phyloP scores from a whole-genome alignment of 2,888 invertebrate species.

The Marronus borbonicus region DNA sequence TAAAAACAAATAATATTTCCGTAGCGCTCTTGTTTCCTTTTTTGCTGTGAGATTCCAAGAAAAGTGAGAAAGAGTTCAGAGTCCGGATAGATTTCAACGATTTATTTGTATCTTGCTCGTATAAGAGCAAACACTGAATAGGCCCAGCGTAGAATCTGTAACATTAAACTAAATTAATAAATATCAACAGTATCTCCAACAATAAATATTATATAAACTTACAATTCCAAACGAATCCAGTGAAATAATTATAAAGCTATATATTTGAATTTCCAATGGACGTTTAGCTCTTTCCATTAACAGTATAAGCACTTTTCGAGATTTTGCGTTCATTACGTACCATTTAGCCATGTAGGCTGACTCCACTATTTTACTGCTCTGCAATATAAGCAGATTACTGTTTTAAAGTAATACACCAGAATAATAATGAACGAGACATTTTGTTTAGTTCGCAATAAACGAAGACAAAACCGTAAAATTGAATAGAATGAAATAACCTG shows the following conservation, averaged over 20 bases:
- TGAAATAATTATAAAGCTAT: constrained; percentile 31
- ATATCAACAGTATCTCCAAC: too few species aligned
- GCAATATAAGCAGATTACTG: not conserved
- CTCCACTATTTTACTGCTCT: constrained; percentile 30
- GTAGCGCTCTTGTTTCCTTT: too few species aligned
- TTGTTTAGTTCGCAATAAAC: too few species aligned
- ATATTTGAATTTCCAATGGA: constrained; percentile 18
- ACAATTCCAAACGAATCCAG: constrained; percentile 35
- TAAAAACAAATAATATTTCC: too few species aligned
- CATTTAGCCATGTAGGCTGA: constrained; percentile 16
- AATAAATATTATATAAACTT: not conserved
- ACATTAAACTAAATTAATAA: not conserved
- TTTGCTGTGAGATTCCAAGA: too few species aligned
- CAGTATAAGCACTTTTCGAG: constrained; percentile 19
- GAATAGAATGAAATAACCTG: too few species aligned
- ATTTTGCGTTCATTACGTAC: constrained; percentile 26
- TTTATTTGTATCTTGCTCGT: constrained; percentile 17
- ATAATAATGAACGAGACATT: too few species aligned
- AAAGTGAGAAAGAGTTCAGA: too few species aligned
- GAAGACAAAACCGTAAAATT: too few species aligned
- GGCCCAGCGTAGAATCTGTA: constrained; percentile 32
- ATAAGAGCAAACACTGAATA: constrained; percentile 37
- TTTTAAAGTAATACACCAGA: not conserved
- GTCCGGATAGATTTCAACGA: too few species aligned
- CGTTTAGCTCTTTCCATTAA: constrained; percentile 47